Conservation (phyloP, 2,888 invertebrate genomes). For the Cephus pygmeus region DNA sequence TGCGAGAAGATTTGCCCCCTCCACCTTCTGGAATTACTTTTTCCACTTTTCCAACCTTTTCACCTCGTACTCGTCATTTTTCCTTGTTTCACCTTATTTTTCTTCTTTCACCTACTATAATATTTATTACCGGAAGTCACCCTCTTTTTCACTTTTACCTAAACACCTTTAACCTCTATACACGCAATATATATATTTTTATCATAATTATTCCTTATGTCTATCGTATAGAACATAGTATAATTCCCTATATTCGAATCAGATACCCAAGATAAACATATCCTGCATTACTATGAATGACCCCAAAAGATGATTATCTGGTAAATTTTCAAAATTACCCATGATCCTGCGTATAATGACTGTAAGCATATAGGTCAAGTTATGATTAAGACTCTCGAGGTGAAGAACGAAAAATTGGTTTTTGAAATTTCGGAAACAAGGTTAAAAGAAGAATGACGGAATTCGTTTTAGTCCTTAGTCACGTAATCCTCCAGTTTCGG, state of each 20-base stretch:
- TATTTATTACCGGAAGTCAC: background rate
- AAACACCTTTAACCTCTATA: background rate
- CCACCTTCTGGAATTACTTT: background rate
- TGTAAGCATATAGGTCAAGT: background rate
- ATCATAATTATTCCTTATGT: too few relatives aligned
- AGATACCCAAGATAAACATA: background rate
- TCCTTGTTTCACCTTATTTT: slow-evolving; percentile 10
- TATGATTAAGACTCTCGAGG: background rate
- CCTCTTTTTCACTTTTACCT: background rate
- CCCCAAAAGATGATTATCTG: background rate
- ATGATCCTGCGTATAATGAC: background rate
- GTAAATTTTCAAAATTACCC: background rate
- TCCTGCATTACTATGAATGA: background rate
- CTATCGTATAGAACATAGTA: background rate
- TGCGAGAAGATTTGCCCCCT: background rate
- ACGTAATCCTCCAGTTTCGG: slow-evolving; percentile 34
- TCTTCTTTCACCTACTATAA: slow-evolving; percentile 5
- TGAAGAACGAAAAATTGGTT: background rate
- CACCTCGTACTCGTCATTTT: slow-evolving; percentile 4
- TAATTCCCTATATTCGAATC: background rate
- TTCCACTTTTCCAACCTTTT: slow-evolving; percentile 4
- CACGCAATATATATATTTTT: too few relatives aligned
- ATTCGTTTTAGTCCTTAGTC: slow-evolving; percentile 31
- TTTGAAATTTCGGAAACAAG: background rate
- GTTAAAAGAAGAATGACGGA: slow-evolving; percentile 8